Conservation (phyloP, 2,888 invertebrate genomes). For the Emmelina monodactyla region DNA sequence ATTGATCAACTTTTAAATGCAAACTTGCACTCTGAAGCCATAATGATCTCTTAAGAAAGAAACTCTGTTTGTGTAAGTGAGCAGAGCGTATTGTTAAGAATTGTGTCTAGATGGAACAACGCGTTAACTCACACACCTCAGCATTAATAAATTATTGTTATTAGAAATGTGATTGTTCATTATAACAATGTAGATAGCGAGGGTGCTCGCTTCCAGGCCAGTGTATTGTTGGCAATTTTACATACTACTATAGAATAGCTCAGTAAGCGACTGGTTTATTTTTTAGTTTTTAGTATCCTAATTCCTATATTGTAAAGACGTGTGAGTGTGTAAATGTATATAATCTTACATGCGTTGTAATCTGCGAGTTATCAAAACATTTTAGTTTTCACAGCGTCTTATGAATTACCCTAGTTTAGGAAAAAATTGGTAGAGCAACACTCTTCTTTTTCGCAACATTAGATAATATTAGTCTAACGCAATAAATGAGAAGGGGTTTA, state of each 20-base stretch:
- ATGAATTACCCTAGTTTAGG: no score
- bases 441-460: conserved; percentile 54
- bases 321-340: conserved; percentile 62
- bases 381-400: background rate
- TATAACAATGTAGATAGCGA: no score
- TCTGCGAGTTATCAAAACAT: conserved; percentile 12
- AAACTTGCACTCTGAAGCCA: conserved; percentile 43
- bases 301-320: conserved; percentile 61
- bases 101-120: conserved; percentile 42
- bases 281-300: conserved; percentile 50
- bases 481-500: conserved; percentile 42
- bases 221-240: conserved; percentile 58
- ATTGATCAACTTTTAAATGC: conserved; percentile 31
- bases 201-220: conserved; percentile 42
- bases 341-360: conserved; percentile 43
- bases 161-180: conserved; percentile 37
- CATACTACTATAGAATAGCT: conserved; percentile 49
- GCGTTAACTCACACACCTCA: conserved; percentile 42
- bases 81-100: conserved; percentile 41
- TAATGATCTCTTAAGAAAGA: conserved; percentile 54
- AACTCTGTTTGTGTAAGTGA: conserved; percentile 23
- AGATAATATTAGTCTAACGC: conserved; percentile 40
- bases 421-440: no score
- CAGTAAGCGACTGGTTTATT: conserved; percentile 63
- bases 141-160: conserved; percentile 34